Evolutionary conservation across 2,888 invertebrate genomes (phyloP), one percentile per base, ranked within the genome.

Genomic region (Cheilosia vernalis): DNA sequence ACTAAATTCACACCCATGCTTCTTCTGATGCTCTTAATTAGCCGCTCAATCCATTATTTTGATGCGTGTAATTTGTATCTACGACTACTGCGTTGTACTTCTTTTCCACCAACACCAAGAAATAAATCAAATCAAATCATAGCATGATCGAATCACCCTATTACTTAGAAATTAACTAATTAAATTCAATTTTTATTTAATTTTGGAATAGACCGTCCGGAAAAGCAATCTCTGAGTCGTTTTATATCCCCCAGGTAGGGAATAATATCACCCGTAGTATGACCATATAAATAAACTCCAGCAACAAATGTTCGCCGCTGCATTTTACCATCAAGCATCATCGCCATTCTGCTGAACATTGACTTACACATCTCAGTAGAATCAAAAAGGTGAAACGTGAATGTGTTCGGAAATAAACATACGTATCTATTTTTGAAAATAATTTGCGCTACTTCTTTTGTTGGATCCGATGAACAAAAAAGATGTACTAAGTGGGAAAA

Each of bases 331-430:
- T 78, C 77, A 61, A 30, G 24, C 30, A n/a, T 9, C 70, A 15
- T 21, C 5, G 13, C 33, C 19, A 1, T 33, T n/a, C 4, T 42
- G 13, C 56, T 27, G 15, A 30, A 15, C 37, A 9, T 56, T 27
- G 9, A 13, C 37, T 9, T 58, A n/a, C 40, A 27, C 27, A 49
- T 51, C 19, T 10, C 24, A 19, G 49, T 60, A 77, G 9, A 33
- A 69, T 56, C 49, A 66, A 42, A 53, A 74, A 66, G 69, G 37
- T 84, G 76, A 61, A 85, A 63, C 44, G 47, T 30, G 24, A 77
- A 77, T 63, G 76, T 66, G 61, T 55, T 72, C 56, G 15, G 49
- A 81, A 76, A 85, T 81, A 70, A 67, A 81, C 81, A 77, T 49
- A 44, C 67, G n/a, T 27, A 44, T 66, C 76, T 81, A 77, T 76